Conservation (phyloP, 2,113 vertebrate species). For the Ammodytes marinus region DNA sequence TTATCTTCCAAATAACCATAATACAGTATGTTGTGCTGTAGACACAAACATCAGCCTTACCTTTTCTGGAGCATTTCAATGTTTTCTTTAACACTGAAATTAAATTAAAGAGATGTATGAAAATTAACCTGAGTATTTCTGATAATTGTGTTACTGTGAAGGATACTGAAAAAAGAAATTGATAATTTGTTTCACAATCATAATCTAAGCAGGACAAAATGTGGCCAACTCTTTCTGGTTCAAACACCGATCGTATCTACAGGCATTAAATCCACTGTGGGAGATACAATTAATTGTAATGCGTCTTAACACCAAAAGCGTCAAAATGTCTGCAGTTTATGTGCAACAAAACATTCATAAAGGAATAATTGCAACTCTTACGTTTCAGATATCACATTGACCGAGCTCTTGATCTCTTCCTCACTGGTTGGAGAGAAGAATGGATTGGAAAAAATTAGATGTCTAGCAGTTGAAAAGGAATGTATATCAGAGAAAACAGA, state of each 20-base stretch:
- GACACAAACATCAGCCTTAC: slow-evolving; percentile 60
- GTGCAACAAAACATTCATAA: neutral
- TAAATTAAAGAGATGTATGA: slow-evolving; percentile 15
- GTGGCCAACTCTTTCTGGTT: neutral
- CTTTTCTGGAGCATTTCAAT: slow-evolving; percentile 81
- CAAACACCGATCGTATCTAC: neutral
- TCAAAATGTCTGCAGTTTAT: slow-evolving; percentile 4
- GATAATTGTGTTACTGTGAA: neutral
- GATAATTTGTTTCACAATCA: neutral
- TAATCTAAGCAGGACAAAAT: neutral
- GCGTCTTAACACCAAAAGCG: neutral
- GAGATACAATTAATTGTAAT: neutral
- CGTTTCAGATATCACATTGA: slow-evolving; percentile 78
- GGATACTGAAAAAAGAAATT: neutral
- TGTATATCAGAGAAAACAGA: neutral
- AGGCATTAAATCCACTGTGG: neutral
- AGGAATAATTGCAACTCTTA: slow-evolving; percentile 67
- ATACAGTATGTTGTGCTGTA: neutral
- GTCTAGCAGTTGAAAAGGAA: neutral
- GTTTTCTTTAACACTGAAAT: slow-evolving; percentile 85
- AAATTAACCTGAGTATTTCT: neutral
- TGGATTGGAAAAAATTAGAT: slow-evolving; percentile 6
- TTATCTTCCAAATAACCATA: neutral
- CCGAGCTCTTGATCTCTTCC: slow-evolving; percentile 76
- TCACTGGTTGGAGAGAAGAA: slow-evolving; percentile 70